phyloP scores from a whole-genome alignment of 1,140 invertebrate genomes.

The Bombus waltoni region DNA sequence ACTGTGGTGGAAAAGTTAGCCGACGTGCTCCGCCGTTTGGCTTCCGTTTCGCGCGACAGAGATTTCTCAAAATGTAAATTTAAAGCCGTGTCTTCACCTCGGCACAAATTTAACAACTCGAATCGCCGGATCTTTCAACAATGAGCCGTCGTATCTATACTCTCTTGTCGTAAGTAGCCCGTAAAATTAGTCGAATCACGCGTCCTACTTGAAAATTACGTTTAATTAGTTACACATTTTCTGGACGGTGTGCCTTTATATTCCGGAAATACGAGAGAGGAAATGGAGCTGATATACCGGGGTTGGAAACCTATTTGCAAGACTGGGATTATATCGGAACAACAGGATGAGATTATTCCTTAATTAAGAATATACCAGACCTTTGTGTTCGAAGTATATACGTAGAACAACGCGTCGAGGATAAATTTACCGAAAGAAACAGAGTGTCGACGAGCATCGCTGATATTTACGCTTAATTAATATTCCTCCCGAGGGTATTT shows the following conservation, averaged over 20 bases:
- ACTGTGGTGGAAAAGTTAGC: conserved; percentile 64
- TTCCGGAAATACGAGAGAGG: neutral
- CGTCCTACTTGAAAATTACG: neutral
- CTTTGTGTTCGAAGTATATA: neutral
- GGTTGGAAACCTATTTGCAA: neutral
- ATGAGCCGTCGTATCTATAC: neutral
- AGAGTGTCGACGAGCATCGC: neutral
- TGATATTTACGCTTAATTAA: conserved; percentile 16
- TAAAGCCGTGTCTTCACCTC: conserved; percentile 55
- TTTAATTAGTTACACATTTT: too few relatives aligned
- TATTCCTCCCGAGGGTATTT: neutral
- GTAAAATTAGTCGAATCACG: neutral
- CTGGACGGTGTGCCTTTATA: neutral
- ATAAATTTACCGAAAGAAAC: neutral
- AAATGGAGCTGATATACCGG: neutral
- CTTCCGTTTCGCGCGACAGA: conserved; percentile 64
- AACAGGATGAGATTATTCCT: neutral
- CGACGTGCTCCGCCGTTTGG: conserved; percentile 62
- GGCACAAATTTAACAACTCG: conserved; percentile 51
- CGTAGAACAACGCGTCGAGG: neutral
- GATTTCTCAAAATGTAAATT: conserved; percentile 68
- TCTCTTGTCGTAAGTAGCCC: neutral
- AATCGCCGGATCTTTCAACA: neutral
- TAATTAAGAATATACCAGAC: neutral
- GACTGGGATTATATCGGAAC: too few relatives aligned